Conservation (phyloP, 2,888 invertebrate genomes). For the Drosophila nigricruria region DNA sequence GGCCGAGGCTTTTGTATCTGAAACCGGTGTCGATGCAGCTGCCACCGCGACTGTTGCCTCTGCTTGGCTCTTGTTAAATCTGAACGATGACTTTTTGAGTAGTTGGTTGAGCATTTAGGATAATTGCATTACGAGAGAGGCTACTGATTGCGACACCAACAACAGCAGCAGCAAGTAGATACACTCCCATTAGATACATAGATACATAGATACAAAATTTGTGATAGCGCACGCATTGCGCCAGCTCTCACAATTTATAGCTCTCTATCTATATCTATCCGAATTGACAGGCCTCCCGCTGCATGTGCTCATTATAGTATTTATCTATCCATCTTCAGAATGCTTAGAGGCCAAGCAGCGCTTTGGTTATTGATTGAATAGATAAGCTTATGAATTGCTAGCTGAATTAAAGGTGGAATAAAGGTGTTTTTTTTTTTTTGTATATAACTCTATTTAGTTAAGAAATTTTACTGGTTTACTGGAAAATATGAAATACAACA, state of each 20-base stretch:
- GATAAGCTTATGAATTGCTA: constrained; percentile 1
- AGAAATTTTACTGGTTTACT: not conserved
- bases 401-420: not conserved
- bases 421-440: too few species aligned
- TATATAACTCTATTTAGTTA: not conserved
- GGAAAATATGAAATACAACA: not conserved
- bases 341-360: constrained; percentile 10
- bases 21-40: constrained; percentile 67
- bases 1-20: constrained; percentile 58
- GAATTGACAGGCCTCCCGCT: constrained; percentile 21
- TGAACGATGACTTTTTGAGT: constrained; percentile 83
- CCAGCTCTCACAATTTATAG: constrained; percentile 59
- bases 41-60: constrained; percentile 28
- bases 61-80: constrained; percentile 80
- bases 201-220: constrained; percentile 43
- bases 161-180: constrained; percentile 33
- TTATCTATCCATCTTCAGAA: constrained; percentile 35
- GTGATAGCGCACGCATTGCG: constrained; percentile 71
- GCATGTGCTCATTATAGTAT: constrained; percentile 60
- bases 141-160: constrained; percentile 55
- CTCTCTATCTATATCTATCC: constrained; percentile 10
- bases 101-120: constrained; percentile 82
- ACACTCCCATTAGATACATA: constrained; percentile 34
- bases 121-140: constrained; percentile 81
- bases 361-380: not conserved